Percentiles rank a stretch among this genome's conserved stretches.
Conservation (phyloP, 2,888 invertebrate species). For the Mimas tiliae region DNA sequence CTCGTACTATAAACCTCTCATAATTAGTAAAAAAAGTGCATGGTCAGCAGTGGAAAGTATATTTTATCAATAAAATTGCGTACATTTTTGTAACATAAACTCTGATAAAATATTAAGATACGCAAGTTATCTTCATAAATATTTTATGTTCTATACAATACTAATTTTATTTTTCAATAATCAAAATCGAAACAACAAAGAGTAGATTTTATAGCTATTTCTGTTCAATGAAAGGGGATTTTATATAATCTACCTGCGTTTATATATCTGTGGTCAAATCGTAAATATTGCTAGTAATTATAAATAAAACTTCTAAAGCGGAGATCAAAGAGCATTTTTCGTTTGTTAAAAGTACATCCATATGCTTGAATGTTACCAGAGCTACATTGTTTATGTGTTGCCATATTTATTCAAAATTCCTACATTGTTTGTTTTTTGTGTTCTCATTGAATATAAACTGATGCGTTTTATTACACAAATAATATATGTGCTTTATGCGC, state of each 20-base stretch:
- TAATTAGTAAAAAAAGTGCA: too few relatives aligned
- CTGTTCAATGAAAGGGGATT: background rate
- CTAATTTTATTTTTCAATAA: background rate
- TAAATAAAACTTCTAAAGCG: conserved; percentile 21
- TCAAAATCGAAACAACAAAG: background rate
- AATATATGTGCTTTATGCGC: too few relatives aligned
- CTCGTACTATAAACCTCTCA: too few relatives aligned
- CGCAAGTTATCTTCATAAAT: background rate
- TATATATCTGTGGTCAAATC: background rate
- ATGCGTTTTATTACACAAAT: background rate
- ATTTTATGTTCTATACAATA: background rate
- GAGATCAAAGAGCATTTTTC: conserved; percentile 6
- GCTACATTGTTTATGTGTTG: background rate
- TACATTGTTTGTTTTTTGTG: background rate
- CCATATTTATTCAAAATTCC: conserved; percentile 18
- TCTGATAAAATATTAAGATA: background rate
- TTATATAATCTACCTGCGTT: background rate
- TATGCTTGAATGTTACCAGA: conserved; percentile 22
- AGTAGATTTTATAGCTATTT: background rate
- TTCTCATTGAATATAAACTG: background rate
- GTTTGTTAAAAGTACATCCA: conserved; percentile 21
- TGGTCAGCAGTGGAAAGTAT: too few relatives aligned
- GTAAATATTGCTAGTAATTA: conserved; percentile 20
- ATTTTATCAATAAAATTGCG: too few relatives aligned
- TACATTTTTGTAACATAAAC: too few relatives aligned